phyloP scores from a whole-genome alignment of 2,888 invertebrate genomes.

The Tortrix viridana region DNA sequence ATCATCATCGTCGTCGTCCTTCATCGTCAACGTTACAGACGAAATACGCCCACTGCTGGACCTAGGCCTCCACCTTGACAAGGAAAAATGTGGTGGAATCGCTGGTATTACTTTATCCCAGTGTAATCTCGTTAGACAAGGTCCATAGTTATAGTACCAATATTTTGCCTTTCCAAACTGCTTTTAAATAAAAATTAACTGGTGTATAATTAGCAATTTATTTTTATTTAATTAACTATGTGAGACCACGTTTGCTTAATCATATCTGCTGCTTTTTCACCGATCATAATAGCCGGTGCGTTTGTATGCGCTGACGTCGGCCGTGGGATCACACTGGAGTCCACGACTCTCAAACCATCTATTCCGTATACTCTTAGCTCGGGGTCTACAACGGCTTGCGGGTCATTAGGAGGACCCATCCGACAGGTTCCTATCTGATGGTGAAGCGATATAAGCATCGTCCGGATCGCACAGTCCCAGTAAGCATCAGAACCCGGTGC shows the following conservation, averaged over 20 bases:
- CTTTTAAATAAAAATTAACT: background rate
- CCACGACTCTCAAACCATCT: conserved; percentile 85
- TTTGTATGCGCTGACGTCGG: conserved; percentile 86
- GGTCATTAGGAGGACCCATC: conserved; percentile 87
- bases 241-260: conserved; percentile 84
- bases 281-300: conserved; percentile 88
- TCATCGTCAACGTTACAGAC: too few relatives aligned
- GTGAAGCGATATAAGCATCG: conserved; percentile 81
- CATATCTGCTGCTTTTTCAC: conserved; percentile 89
- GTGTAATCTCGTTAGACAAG: too few relatives aligned
- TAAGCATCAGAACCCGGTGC: conserved; percentile 85
- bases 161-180: too few relatives aligned
- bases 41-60: too few relatives aligned
- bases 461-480: conserved; percentile 88
- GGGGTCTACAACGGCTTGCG: conserved; percentile 86
- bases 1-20: too few relatives aligned
- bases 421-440: conserved; percentile 88
- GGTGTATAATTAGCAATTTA: background rate
- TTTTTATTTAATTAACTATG: conserved; percentile 40
- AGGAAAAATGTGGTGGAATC: too few relatives aligned
- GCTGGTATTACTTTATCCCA: too few relatives aligned
- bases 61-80: too few relatives aligned
- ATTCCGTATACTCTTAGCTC: conserved; percentile 86
- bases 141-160: too few relatives aligned
- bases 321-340: conserved; percentile 88